Evolutionary conservation across 2,113 vertebrate species (phyloP), one percentile per base, ranked within the genome.

Genomic region (Chionodraco myersi): DNA sequence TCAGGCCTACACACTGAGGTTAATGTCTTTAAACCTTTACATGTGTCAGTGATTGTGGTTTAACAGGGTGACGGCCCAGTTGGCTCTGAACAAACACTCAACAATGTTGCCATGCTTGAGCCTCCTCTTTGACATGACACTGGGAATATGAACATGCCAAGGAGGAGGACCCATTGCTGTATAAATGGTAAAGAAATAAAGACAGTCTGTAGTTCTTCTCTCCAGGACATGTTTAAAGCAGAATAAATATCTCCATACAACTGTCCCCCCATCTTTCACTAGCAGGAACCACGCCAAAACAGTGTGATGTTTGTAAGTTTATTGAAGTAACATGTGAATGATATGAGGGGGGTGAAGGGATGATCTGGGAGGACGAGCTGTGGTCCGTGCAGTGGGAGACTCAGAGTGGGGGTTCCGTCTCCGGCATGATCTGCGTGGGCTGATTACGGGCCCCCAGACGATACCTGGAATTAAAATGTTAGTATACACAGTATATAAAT

Each of bases 21-120:
- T 87, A 92, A 93, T 91, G 77, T 83, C 73, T 92, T 88, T 91
- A 93, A 93, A 91, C 68, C 68, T 62, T 60, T 83, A 90, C 92
- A 94, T 92, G 90, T 95, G 94, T 92, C 92, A 92, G 86, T 87
- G 88, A 93, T 95, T 93, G 88, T 90, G 92, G 88, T 89, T 89
- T 79, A 62, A 91, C 72, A 77, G 76, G 75, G 72, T 78, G 88
- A 83, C 47, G 53, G 80, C 80, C 85, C 58, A 66, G 77, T 79
- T 85, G 80, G 86, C 73, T 86, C 85, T 64, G 75, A 87, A 83
- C 69, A 81, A 85, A 79, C 53, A 59, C 80, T 79, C 54, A 52
- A 51, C 82, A 67, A 73, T 66, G 80, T 41, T 75, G 69, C 59
- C 83, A 73, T 78, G 84, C 77, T 72, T 74, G 53, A 44, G 72